Evolutionary conservation across 2,113 vertebrate genomes (phyloP).

Genomic region (Prolemur simus): DNA sequence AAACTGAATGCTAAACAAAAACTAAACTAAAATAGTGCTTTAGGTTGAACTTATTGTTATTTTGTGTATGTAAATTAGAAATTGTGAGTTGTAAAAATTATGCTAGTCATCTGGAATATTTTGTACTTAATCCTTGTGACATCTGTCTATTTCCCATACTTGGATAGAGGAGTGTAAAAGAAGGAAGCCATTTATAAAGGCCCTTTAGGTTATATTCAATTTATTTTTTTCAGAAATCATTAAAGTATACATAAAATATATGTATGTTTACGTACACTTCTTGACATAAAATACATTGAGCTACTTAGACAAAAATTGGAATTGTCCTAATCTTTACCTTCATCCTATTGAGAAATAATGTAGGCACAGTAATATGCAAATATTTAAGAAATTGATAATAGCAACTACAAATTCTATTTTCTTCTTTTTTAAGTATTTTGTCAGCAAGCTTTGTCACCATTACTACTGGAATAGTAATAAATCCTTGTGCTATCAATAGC

Average conservation of each 20-base stretch:
- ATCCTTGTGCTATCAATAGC: not conserved
- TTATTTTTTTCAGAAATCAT: constrained; percentile 12
- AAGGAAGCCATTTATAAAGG: not conserved
- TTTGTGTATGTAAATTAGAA: constrained; percentile 59
- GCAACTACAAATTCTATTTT: not conserved
- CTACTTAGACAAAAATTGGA: not conserved
- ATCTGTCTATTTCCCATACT: constrained; percentile 31
- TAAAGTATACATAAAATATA: not conserved
- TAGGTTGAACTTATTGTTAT: constrained; percentile 33
- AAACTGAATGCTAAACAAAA: not conserved
- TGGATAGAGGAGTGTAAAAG: not conserved
- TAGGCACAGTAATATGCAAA: not conserved
- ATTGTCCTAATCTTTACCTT: not conserved
- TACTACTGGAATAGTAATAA: not conserved
- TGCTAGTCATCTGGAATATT: constrained; percentile 63
- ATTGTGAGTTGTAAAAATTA: constrained; percentile 59
- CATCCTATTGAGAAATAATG: not conserved
- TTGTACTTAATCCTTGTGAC: constrained; percentile 54
- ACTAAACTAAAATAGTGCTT: not conserved
- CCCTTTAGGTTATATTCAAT: not conserved
- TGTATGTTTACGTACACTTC: not conserved
- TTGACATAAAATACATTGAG: not conserved
- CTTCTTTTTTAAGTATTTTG: not conserved
- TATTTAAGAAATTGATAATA: not conserved
- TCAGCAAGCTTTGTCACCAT: not conserved